phyloP scores from a whole-genome alignment of 2,797 vertebrate species.

The Acanthornis magna region DNA sequence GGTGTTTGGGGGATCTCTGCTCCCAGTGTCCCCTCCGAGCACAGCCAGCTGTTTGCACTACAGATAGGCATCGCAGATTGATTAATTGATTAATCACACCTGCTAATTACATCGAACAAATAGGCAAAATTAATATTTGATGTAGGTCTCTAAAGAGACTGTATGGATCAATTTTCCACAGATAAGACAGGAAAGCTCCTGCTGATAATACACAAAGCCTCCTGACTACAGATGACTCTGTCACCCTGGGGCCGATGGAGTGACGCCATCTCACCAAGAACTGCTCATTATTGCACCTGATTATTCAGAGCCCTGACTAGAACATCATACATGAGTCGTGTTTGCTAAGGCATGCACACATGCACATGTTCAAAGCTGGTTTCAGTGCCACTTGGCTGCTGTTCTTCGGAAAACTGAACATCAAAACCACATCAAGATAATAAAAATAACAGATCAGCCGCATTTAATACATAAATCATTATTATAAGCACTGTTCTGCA shows the following conservation, averaged over 20 bases:
- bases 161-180: conserved; percentile 61
- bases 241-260: background rate
- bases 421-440: conserved; percentile 41
- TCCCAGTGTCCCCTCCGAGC: background rate
- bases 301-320: background rate
- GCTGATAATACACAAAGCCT: background rate
- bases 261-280: background rate
- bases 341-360: background rate
- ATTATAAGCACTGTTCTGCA: background rate
- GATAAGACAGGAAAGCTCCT: conserved; percentile 46
- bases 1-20: background rate
- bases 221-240: background rate
- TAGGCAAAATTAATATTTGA: conserved; percentile 62
- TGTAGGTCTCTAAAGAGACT: conserved; percentile 39
- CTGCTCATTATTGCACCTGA: background rate
- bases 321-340: background rate
- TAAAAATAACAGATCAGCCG: conserved; percentile 27
- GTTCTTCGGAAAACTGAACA: background rate
- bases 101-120: conserved; percentile 53
- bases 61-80: conserved; percentile 47
- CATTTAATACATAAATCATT: conserved; percentile 47
- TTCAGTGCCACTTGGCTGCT: conserved; percentile 3
- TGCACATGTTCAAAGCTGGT: background rate
- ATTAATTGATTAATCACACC: conserved; percentile 67
- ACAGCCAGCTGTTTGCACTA: background rate